Base-by-base conservation (phyloP, 2,113 vertebrate genomes). In the Corydoras sp. region DNA sequence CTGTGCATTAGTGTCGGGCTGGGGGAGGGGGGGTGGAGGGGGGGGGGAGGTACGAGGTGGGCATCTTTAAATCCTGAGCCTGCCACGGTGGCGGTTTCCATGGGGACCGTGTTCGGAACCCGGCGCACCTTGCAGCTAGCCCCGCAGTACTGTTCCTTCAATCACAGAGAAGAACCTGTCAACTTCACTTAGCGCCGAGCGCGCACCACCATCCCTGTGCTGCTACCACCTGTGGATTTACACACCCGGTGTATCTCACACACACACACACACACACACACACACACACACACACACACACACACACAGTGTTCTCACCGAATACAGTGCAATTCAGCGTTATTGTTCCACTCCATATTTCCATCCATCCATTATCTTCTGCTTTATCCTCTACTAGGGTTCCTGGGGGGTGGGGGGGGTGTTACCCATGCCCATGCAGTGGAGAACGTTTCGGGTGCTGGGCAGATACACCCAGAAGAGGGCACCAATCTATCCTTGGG, bases 91-190 rank as follows among this genome's bases (percentile, higher is more conserved):
- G 59, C 55, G 51, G 71, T 62, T 87, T 81, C 85, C 83, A 75
- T 71, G 84, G 80, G 75, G 75, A 82, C 43, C 43, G 71, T 66
- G 72, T 74, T 80, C 72, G 24, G 77, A 80, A 82, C 79, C 74
- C 79, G 79, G 83, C 85, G 79, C 83, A 83, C 88, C 88, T 90
- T 83, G 81, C 86, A 86, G 88, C 87, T 79, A 79, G 87, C 88
- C 18, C 88, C 89, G 82, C 77, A 88, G 90, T 86, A 86, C 89
- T 88, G 81, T 88, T 85, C 82, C 79, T 77, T 85, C 76, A 84
- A 83, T 88, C 83, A 85, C 74, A 75, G 77, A 65, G 63, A 83
- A 43, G 86, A 83, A 69, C 77, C 87, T 89, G 86, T 90, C 90
- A 88, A 80, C 84, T 88, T 80, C 84, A 87, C 80, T 91, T 87